Base-by-base conservation (phyloP, 2,888 invertebrate species). In the Xestia xanthographa region DNA sequence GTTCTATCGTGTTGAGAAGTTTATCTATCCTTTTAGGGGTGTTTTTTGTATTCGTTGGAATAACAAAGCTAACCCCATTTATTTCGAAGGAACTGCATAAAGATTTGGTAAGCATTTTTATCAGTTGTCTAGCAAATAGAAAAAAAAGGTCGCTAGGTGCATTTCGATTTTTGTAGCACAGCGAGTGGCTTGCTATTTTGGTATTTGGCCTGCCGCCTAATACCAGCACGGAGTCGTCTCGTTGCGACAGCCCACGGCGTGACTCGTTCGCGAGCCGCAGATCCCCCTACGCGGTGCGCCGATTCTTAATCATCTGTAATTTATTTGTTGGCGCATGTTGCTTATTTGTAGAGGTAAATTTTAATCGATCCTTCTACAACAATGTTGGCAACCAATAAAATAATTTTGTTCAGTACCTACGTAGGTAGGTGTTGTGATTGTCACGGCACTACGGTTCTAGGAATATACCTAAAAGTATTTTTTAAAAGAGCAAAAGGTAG, bases 61-160 rank as follows among this genome's bases (percentile, higher is more conserved):
- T 98, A 78, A 98, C 99, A 92, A 99, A 99, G 96, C 95, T 99
- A 84, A 98, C 99, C 83, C 99, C 99, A 86, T 97, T 98, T 90
- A 97, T 99, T 87, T 99, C 99, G 90, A 98, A 98, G 97, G 99
- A 99, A 95, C 97, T 99, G 83, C 99, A 99, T 95, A 99, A 98
- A 97, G 99, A 99, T 96, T 97, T 99, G 98, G 99, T 99, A 95
- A 98, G 63, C 41, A 63, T 82, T 77, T 79, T 81, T 75, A 82
- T 79, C 69, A 79, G 69, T 77, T 82, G 62, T 74, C 60, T 73
- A 82, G 63, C 80, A 85, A 72, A 86, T 75, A 83, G 73, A 87
- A 80, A 89, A 85, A 85, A 92, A 94, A 95, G 95, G 94, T 95
- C 94, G 93, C 88, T 91, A 89, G 90, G 89, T 95, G 94, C 94